Percentiles rank a stretch among this genome's conserved stretches.
These are phyloP conservation scores for Microctenopoma stevenorrisi DNA, from an alignment of 2,797 vertebrate species.

Conservation along the genomic window DNA sequence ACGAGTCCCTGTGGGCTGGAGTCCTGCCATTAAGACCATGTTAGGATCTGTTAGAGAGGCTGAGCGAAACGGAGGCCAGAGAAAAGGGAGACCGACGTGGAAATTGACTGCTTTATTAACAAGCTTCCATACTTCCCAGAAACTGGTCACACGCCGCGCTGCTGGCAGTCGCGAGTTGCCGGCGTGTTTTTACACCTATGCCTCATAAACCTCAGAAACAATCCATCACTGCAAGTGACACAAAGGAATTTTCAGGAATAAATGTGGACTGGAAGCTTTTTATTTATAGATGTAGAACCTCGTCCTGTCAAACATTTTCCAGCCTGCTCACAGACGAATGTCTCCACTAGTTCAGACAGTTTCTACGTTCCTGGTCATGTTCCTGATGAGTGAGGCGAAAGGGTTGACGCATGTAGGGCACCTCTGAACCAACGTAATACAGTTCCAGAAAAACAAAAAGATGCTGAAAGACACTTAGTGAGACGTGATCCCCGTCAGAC, in stretches of 20 bases:
- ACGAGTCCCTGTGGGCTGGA: slow-evolving; percentile 35
- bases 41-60: slow-evolving; percentile 15
- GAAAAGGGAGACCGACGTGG: background rate
- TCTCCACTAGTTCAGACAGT: too few species aligned
- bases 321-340: background rate
- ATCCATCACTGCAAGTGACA: slow-evolving; percentile 26
- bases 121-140: slow-evolving; percentile 48
- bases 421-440: too few species aligned
- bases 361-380: too few species aligned
- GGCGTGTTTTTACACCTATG: slow-evolving; percentile 43
- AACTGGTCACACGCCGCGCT: background rate
- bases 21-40: slow-evolving; percentile 29
- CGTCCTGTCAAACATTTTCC: background rate
- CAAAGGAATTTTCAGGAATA: slow-evolving; percentile 40
- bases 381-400: too few species aligned
- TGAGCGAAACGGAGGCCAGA: background rate
- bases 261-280: slow-evolving; percentile 25
- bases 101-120: slow-evolving; percentile 29
- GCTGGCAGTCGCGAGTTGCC: slow-evolving; percentile 4
- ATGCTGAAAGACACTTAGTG: too few species aligned
- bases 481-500: too few species aligned
- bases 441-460: too few species aligned
- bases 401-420: too few species aligned
- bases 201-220: slow-evolving; percentile 35
- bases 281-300: slow-evolving; percentile 5